Evolutionary conservation across 2,888 invertebrate genomes (phyloP), one percentile per base, ranked within the genome.

Genomic region (Rhingia campestris): DNA sequence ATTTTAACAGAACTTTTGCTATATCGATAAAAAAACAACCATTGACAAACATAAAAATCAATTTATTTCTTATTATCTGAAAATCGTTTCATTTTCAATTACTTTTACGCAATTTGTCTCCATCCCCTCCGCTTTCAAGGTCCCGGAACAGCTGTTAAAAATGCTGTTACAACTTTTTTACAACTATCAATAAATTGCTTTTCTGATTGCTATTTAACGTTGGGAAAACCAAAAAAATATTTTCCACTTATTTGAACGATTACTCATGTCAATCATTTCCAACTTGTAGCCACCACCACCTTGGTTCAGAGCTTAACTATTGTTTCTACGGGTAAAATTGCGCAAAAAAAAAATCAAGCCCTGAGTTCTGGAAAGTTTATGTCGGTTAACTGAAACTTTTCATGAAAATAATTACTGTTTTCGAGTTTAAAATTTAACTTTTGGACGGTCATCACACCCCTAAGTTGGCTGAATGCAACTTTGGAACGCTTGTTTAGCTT

Each of bases 61-160:
- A 64, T 64, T 64, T 64, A 30, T 30, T 22, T 49, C 37, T n/a
- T 7, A 49, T 63, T 63, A 39, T 64, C 49, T 64, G 22, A 64
- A 49, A 51, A 39, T 39, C 39, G 63, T 39, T 49, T 64, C 30
- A 37, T 37, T 49, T 64, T 39, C 39, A 49, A 49, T 64, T 64
- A 64, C 30, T 51, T 37, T 30, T 6, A 51, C 49, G 39, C 47
- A 69, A 69, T 69, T 58, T 49, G 58, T 69, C 49, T 56, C n/a
- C 54, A 37, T 56, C 47, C 47, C 33, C 32, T 37, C 5, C 22
- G 2, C 22, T 22, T 22, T 9, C 33, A 14, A 10, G 41, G 4
- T 7, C 10, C 10, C 43, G 39, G 14, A 33, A 10, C 41, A 54
- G 33, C 37, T 45, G 39, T 43, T 53, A 1, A 6, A 37, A 58